phyloP scores from a whole-genome alignment of 2,113 vertebrate genomes.

The Chionis minor region DNA sequence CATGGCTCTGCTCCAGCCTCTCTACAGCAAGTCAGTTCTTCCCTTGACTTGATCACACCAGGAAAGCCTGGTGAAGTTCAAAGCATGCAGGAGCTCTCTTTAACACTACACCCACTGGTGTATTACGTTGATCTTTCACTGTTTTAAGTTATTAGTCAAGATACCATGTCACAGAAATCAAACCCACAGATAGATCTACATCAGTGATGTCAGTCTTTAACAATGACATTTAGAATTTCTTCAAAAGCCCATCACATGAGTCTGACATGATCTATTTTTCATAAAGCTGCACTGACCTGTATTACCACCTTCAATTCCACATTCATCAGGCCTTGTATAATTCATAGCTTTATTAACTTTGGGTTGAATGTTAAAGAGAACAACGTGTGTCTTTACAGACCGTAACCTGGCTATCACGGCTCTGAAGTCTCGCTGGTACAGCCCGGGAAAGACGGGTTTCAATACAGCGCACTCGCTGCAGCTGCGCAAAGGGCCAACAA shows the following conservation, averaged over 20 bases:
- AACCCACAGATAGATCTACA: neutral
- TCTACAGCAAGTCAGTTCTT: neutral
- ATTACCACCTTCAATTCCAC: neutral
- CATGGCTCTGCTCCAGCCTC: neutral
- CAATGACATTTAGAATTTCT: neutral
- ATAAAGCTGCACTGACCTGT: neutral
- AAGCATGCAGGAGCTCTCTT: neutral
- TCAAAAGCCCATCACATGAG: neutral
- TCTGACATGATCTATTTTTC: neutral
- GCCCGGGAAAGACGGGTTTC: neutral
- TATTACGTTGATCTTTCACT: neutral
- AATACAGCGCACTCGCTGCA: neutral
- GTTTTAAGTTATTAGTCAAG: neutral
- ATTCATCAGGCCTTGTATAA: neutral
- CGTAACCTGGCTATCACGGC: neutral
- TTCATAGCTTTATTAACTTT: neutral
- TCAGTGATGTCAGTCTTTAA: neutral
- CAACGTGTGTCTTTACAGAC: accelerated
- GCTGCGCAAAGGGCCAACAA: neutral
- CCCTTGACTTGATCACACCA: neutral
- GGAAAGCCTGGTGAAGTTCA: neutral
- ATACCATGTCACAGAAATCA: neutral
- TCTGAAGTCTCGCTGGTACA: neutral
- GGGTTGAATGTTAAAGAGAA: neutral
- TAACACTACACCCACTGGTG: neutral